Evolutionary conservation across 2,797 vertebrate species (phyloP).

Genomic region (Atherinosoma microstoma): DNA sequence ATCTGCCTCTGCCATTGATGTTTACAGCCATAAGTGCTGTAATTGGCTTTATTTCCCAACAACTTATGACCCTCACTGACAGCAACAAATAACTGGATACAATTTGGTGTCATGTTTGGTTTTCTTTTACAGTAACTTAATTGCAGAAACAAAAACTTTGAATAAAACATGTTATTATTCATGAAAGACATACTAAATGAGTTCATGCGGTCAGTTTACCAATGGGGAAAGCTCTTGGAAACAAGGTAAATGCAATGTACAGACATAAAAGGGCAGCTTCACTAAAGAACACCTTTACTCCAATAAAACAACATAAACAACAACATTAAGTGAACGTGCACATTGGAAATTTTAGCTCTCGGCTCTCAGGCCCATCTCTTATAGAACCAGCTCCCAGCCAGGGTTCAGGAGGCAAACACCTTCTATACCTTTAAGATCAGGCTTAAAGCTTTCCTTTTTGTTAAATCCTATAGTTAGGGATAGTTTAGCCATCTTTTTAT

Average conservation of each 20-base stretch:
- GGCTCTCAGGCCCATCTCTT: too few relatives aligned
- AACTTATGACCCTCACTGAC: neutral
- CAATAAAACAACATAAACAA: too few relatives aligned
- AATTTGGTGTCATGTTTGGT: neutral
- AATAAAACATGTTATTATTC: neutral
- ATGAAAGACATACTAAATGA: neutral
- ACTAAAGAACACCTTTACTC: too few relatives aligned
- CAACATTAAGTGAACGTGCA: too few relatives aligned
- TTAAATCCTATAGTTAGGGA: neutral
- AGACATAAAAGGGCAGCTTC: too few relatives aligned
- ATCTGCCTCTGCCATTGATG: neutral
- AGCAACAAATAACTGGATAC: neutral
- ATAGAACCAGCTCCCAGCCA: too few relatives aligned
- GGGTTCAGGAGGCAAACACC: too few relatives aligned
- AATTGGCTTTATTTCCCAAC: neutral
- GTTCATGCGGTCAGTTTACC: neutral
- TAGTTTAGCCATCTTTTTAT: neutral
- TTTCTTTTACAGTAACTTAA: neutral
- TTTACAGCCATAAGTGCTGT: neutral
- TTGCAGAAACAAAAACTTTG: neutral
- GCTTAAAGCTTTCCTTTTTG: neutral
- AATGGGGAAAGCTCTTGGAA: too few relatives aligned
- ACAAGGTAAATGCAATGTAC: too few relatives aligned
- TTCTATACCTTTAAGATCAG: too few relatives aligned
- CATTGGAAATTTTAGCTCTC: too few relatives aligned